Percentiles rank a stretch among this genome's conserved stretches.
phyloP scores from a whole-genome alignment of 2,888 invertebrate genomes.

The Leptarthrus brevirostris region DNA sequence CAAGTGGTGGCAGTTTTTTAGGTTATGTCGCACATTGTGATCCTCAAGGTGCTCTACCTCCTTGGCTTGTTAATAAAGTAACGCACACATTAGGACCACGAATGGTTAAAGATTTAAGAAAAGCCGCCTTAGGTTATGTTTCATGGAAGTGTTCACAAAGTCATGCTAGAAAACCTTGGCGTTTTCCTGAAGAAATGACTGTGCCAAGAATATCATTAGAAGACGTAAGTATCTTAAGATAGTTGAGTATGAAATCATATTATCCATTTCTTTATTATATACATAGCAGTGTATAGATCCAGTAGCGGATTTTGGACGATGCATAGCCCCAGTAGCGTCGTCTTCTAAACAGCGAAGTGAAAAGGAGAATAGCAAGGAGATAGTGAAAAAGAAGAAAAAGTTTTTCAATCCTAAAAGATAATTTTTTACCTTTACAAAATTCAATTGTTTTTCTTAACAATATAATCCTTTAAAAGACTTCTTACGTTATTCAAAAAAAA shows the following conservation, averaged over 20 bases:
- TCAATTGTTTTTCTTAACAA: background rate
- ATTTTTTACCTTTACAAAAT: background rate
- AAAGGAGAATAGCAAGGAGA: slow-evolving; percentile 49
- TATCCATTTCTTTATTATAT: background rate
- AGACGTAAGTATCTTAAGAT: slow-evolving; percentile 66
- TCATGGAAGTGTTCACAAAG: slow-evolving; percentile 82
- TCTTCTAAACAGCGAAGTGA: background rate
- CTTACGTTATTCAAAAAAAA: background rate
- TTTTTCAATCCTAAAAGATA: slow-evolving; percentile 30
- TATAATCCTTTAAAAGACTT: background rate
- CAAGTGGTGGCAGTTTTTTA: slow-evolving; percentile 77
- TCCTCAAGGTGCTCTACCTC: slow-evolving; percentile 86
- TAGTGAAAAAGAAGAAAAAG: slow-evolving; percentile 48
- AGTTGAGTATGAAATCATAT: background rate
- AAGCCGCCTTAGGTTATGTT: slow-evolving; percentile 84
- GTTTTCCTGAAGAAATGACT: slow-evolving; percentile 84
- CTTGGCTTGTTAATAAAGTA: slow-evolving; percentile 89
- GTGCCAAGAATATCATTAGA: slow-evolving; percentile 76
- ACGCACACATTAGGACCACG: slow-evolving; percentile 86
- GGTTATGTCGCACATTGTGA: slow-evolving; percentile 92
- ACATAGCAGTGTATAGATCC: slow-evolving; percentile 51
- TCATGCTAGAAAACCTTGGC: slow-evolving; percentile 87
- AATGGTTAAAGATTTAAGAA: slow-evolving; percentile 82
- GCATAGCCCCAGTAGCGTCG: slow-evolving; percentile 13
- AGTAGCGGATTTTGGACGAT: background rate